Evolutionary conservation across 1,140 invertebrate species (phyloP).

Genomic region (Chymomyza costata): DNA sequence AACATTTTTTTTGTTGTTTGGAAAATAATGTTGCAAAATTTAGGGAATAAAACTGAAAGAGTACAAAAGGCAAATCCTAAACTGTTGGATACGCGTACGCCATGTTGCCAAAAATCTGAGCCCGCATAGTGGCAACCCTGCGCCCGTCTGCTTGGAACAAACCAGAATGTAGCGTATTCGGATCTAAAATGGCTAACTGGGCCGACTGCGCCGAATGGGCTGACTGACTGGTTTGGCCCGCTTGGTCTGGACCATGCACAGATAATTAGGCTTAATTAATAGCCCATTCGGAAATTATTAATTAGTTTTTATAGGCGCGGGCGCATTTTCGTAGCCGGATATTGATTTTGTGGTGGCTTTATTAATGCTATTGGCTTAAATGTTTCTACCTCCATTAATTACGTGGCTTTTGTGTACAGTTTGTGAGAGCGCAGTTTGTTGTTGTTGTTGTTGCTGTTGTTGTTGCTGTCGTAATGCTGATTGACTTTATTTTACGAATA

Average conservation of each 20-base stretch:
- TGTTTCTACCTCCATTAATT: constrained; percentile 74
- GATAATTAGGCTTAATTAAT: constrained; percentile 76
- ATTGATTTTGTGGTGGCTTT: constrained; percentile 76
- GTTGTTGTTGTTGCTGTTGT: constrained; percentile 22
- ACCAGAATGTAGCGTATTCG: too few species aligned
- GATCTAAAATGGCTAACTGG: too few species aligned
- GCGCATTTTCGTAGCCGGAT: constrained; percentile 74
- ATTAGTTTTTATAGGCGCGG: constrained; percentile 75
- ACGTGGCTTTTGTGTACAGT: constrained; percentile 69
- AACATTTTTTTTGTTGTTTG: too few species aligned
- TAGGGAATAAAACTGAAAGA: too few species aligned
- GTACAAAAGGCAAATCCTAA: too few species aligned
- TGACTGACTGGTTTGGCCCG: too few species aligned
- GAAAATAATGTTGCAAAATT: too few species aligned
- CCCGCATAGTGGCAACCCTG: too few species aligned
- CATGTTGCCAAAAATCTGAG: too few species aligned
- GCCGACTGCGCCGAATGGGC: too few species aligned
- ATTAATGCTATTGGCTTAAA: constrained; percentile 76
- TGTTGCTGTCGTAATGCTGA: constrained; percentile 46
- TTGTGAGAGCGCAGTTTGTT: constrained; percentile 33
- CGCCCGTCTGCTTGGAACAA: too few species aligned
- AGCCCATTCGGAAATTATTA: constrained; percentile 76
- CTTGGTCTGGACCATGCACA: constrained; percentile 68
- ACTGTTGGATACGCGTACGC: too few species aligned
- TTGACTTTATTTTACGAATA: constrained; percentile 70